Percentiles rank a stretch among this genome's conserved stretches.
These are phyloP conservation scores for Cichladusa arquata DNA, from an alignment of 2,113 vertebrate species.

Conservation along the genomic window DNA sequence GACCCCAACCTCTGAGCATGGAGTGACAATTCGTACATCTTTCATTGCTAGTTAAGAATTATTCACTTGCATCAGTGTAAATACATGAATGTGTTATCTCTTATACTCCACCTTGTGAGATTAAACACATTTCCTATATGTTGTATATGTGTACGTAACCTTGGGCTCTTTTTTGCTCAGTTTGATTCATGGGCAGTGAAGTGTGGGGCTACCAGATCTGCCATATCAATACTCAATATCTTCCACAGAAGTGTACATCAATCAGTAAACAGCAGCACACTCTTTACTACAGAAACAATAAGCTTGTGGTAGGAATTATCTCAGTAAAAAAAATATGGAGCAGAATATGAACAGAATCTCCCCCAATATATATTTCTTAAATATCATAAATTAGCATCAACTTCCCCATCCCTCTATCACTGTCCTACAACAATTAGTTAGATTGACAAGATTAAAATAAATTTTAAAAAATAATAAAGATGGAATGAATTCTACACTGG, in stretches of 20 bases:
- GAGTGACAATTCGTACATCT: background rate
- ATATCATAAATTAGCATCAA: background rate
- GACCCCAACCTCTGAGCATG: background rate
- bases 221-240: background rate
- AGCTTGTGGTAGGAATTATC: background rate
- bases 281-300: background rate
- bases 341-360: background rate
- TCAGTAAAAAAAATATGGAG: background rate
- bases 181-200: background rate
- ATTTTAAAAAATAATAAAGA: background rate
- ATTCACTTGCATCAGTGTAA: background rate
- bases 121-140: background rate
- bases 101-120: background rate
- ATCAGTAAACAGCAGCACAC: background rate
- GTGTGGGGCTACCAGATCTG: background rate
- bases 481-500: fast-evolving
- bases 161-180: background rate
- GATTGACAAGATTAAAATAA: background rate
- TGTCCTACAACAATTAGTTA: background rate
- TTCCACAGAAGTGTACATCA: background rate
- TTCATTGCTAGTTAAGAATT: background rate
- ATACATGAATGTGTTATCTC: background rate
- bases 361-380: background rate
- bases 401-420: background rate
- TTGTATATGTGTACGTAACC: background rate